These are phyloP conservation scores for Gryllus bimaculatus DNA, from an alignment of 1,140 invertebrate species.

Conservation along the genomic window DNA sequence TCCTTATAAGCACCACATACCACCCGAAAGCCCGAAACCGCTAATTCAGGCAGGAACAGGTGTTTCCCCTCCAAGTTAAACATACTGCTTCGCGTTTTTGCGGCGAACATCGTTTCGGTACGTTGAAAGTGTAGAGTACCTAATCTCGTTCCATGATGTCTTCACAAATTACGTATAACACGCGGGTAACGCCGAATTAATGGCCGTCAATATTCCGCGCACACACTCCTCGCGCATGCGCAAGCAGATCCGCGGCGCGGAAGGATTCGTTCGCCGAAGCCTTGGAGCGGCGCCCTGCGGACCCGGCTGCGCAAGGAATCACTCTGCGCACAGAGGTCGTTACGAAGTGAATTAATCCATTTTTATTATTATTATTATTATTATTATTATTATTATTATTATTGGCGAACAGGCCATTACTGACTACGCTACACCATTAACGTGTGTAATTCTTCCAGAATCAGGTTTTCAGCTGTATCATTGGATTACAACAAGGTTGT, in stretches of 20 bases:
- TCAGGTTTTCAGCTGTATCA: no score
- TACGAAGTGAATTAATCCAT: no score
- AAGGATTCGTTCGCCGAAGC: no score
- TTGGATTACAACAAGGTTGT: no score
- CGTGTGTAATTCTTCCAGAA: no score
- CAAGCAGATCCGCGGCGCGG: not conserved
- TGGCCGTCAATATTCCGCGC: not conserved
- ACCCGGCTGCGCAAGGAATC: no score
- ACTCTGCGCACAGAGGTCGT: no score
- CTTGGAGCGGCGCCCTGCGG: no score
- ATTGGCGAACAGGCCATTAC: no score
- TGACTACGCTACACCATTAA: no score
- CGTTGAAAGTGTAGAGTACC: not conserved
- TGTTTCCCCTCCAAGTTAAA: not conserved
- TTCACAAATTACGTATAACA: not conserved
- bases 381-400: no score
- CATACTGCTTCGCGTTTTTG: not conserved
- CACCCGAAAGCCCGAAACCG: not conserved
- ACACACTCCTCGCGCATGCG: not conserved
- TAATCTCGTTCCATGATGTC: not conserved
- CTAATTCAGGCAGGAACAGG: not conserved
- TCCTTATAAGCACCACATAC: not conserved
- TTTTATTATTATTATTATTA: no score
- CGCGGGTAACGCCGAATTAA: not conserved
- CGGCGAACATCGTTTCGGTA: not conserved